Percentiles rank a stretch among this genome's conserved stretches.
These are phyloP conservation scores for Apis mellifera DNA, from an alignment of 1,140 invertebrate genomes.

Conservation along the genomic window Amel_HAv3.1 CM009934.2:9082001-9082500, in stretches of 20 bases:
- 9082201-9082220: constrained; percentile 45
- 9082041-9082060: too few relatives aligned
- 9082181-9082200: neutral
- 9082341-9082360: too few relatives aligned
- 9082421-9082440: constrained; percentile 23
- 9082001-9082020: neutral
- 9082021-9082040: too few relatives aligned
- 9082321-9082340: constrained; percentile 34
- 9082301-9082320: constrained; percentile 12
- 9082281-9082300: constrained; percentile 24
- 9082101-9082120: too few relatives aligned
- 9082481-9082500: constrained; percentile 63
- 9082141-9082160: too few relatives aligned
- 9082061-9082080: too few relatives aligned
- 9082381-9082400: neutral
- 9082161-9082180: too few relatives aligned
- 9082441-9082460: neutral
- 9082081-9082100: too few relatives aligned
- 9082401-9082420: neutral
- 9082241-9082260: constrained; percentile 38
- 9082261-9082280: constrained; percentile 33
- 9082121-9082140: too few relatives aligned
- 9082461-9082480: neutral
- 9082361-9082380: constrained; percentile 32
- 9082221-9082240: constrained; percentile 38